These are phyloP conservation scores for Ypsolopha sequella DNA, from an alignment of 2,888 invertebrate genomes.

Conservation along the genomic window DNA sequence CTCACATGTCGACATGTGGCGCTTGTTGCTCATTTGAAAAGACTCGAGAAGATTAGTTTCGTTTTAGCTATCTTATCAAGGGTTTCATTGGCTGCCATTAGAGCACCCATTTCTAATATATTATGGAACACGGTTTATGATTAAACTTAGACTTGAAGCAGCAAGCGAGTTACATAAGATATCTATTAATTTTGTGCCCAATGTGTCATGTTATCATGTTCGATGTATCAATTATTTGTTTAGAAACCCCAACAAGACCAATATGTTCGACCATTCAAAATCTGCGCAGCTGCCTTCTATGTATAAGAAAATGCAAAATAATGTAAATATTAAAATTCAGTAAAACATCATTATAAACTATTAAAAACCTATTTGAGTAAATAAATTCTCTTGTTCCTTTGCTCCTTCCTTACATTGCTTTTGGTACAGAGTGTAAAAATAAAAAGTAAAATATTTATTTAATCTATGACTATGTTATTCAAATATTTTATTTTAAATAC, in stretches of 20 bases:
- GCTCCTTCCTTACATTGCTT: conserved; percentile 57
- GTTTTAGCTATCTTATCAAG: neutral
- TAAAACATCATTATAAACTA: conserved; percentile 53
- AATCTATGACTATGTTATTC: too few relatives aligned
- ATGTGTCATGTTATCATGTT: conserved; percentile 70
- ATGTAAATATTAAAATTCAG: conserved; percentile 54
- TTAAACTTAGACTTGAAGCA: conserved; percentile 10
- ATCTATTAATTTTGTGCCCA: conserved; percentile 62
- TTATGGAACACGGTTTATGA: neutral
- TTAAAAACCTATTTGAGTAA: conserved; percentile 67
- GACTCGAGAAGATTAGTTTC: neutral
- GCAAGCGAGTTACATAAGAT: conserved; percentile 33
- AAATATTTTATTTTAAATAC: too few relatives aligned
- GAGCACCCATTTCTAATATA: neutral
- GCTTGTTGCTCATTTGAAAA: neutral
- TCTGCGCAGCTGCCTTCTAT: conserved; percentile 64
- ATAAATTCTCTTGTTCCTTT: conserved; percentile 70
- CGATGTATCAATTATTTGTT: conserved; percentile 57
- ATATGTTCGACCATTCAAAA: conserved; percentile 39
- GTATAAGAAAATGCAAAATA: conserved; percentile 65
- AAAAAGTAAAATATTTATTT: conserved; percentile 15
- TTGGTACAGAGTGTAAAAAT: conserved; percentile 60
- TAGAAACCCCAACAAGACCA: conserved; percentile 45
- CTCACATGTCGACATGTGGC: neutral
- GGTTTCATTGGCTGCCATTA: conserved; percentile 3